Conservation (phyloP, 2,797 vertebrate genomes). For the Thripadectes ignobilis region DNA sequence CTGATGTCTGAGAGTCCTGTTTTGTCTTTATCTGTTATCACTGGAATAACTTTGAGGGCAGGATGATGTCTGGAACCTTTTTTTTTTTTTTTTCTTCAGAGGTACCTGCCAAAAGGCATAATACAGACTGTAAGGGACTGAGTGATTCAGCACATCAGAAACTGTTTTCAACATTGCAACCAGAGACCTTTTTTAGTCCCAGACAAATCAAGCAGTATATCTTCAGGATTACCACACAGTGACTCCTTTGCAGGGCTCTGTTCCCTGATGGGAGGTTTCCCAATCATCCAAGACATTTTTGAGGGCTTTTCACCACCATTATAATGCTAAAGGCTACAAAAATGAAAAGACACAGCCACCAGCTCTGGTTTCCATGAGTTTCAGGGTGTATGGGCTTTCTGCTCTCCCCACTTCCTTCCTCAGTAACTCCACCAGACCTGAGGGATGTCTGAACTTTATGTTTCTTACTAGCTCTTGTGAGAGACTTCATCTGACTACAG, state of each 20-base stretch:
- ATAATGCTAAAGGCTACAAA: not conserved
- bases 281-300: conserved; percentile 17
- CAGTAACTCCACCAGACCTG: not conserved
- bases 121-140: not conserved
- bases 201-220: conserved; percentile 24
- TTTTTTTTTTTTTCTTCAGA: not conserved
- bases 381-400: not conserved
- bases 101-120: not conserved
- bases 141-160: conserved; percentile 8
- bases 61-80: conserved; percentile 4
- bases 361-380: not conserved
- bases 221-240: not conserved
- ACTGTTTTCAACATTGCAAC: not conserved
- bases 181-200: not conserved
- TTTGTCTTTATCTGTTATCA: conserved; percentile 38
- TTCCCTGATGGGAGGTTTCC: not conserved
- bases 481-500: not conserved
- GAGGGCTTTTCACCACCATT: not conserved
- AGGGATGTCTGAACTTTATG: not conserved
- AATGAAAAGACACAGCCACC: not conserved
- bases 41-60: conserved; percentile 22
- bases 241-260: not conserved
- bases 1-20: conserved; percentile 36
- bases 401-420: not conserved
- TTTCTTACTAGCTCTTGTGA: not conserved